These are phyloP conservation scores for Dryadula phaetusa DNA, from an alignment of 2,888 invertebrate genomes.

Conservation along the genomic window DNA sequence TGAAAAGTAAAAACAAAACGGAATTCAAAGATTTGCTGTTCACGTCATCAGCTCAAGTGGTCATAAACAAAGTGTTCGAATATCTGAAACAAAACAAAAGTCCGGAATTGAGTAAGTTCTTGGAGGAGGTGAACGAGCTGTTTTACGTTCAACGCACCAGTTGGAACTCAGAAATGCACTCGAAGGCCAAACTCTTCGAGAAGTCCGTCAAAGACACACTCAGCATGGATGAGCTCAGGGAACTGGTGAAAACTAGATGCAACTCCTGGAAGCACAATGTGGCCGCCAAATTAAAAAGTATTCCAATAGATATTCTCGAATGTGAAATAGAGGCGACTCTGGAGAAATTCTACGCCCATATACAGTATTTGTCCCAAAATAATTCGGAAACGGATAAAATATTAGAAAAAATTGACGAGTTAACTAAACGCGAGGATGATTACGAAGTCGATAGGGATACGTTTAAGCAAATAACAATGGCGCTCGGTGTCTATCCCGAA, in stretches of 20 bases:
- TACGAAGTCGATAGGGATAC: conserved; percentile 63
- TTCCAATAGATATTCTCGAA: conserved; percentile 68
- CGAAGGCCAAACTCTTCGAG: conserved; percentile 67
- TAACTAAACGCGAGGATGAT: conserved; percentile 57
- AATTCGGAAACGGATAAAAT: conserved; percentile 61
- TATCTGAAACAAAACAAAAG: conserved; percentile 69
- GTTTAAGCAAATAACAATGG: conserved; percentile 63
- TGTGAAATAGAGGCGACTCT: conserved; percentile 71
- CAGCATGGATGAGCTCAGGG: conserved; percentile 70
- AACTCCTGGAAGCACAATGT: conserved; percentile 73
- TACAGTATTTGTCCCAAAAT: conserved; percentile 66
- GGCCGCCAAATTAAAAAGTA: conserved; percentile 64
- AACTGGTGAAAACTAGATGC: conserved; percentile 65
- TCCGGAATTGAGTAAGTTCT: conserved; percentile 64
- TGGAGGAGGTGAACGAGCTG: conserved; percentile 65
- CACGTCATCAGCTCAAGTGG: conserved; percentile 72
- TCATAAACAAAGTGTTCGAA: conserved; percentile 74
- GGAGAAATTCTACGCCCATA: conserved; percentile 71
- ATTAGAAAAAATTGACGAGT: conserved; percentile 65
- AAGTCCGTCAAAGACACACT: conserved; percentile 71
- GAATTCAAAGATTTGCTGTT: conserved; percentile 71
- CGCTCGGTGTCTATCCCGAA: conserved; percentile 63
- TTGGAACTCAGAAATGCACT: conserved; percentile 65
- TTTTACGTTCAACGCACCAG: conserved; percentile 61
- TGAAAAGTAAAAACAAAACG: conserved; percentile 64